Evolutionary conservation across 2,113 vertebrate species (phyloP).

Genomic region (Microcebus griseorufus): DNA sequence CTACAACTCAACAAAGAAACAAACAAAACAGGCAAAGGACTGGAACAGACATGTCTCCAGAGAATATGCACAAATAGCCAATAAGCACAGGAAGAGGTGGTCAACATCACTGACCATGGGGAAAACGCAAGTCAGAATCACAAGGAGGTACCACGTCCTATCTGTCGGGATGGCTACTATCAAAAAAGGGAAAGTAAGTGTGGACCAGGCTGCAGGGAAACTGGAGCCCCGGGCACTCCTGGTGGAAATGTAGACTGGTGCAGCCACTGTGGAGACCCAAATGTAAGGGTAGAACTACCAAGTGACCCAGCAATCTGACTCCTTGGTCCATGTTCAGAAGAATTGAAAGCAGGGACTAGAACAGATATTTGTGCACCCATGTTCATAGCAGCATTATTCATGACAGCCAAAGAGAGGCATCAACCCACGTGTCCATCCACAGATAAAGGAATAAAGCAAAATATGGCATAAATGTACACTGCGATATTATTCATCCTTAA

Average conservation of each 20-base stretch:
- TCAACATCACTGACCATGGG: not conserved
- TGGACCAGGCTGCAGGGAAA: rapidly evolving
- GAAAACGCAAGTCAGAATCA: not conserved
- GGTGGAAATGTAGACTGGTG: rapidly evolving
- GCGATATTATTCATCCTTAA: too few relatives aligned
- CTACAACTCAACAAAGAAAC: too few relatives aligned
- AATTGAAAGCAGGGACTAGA: not conserved
- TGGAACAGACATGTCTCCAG: not conserved
- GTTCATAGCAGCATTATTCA: not conserved
- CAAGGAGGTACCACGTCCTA: not conserved
- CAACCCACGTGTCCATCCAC: rapidly evolving
- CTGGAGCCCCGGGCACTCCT: rapidly evolving
- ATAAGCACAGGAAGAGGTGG: rapidly evolving
- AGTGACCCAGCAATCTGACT: rapidly evolving
- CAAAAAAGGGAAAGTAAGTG: not conserved
- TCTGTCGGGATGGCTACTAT: rapidly evolving
- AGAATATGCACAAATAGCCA: not conserved
- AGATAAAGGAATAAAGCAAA: too few relatives aligned
- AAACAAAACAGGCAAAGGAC: not conserved
- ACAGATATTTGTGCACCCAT: rapidly evolving
- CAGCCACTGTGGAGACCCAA: too few relatives aligned
- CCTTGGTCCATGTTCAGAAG: too few relatives aligned
- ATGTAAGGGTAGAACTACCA: rapidly evolving
- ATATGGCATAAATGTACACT: rapidly evolving
- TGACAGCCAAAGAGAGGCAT: not conserved